A percentile compares a stretch with the other conserved stretches of the same genome.
phyloP scores from a whole-genome alignment of 2,113 vertebrate genomes.

The rat (Rattus norvegicus) region DNA sequence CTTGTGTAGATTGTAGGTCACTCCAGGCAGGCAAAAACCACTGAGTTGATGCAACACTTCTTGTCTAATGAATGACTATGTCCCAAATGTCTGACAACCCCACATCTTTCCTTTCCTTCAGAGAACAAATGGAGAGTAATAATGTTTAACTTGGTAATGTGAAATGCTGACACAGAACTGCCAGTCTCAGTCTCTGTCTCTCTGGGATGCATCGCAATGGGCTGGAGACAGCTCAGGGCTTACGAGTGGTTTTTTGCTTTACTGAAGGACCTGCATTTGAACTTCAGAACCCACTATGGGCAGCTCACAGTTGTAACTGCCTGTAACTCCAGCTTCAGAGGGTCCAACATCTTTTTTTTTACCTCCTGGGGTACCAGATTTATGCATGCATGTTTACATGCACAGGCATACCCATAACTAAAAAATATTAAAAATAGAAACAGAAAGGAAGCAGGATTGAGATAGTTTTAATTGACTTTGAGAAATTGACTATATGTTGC shows the following conservation, averaged over 20 bases:
- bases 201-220: neutral
- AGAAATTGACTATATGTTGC: slow-evolving; percentile 42
- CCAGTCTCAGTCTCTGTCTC: slow-evolving; percentile 71
- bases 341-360: no score
- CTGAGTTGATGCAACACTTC: slow-evolving; percentile 48
- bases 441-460: neutral
- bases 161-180: slow-evolving; percentile 75
- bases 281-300: neutral
- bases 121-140: slow-evolving; percentile 67
- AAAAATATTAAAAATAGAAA: neutral
- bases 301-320: neutral
- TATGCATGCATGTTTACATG: neutral
- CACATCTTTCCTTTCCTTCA: slow-evolving; percentile 70
- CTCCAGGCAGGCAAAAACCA: slow-evolving; percentile 45
- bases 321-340: neutral
- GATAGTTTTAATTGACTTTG: slow-evolving; percentile 55
- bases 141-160: slow-evolving; percentile 60
- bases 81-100: slow-evolving; percentile 69
- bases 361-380: neutral
- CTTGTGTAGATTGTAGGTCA: neutral
- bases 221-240: neutral
- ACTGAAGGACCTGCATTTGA: neutral
- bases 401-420: neutral
- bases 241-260: neutral
- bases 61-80: slow-evolving; percentile 73